Evolutionary conservation across 2,797 vertebrate genomes (phyloP).

Genomic region (Myotis planiceps): DNA sequence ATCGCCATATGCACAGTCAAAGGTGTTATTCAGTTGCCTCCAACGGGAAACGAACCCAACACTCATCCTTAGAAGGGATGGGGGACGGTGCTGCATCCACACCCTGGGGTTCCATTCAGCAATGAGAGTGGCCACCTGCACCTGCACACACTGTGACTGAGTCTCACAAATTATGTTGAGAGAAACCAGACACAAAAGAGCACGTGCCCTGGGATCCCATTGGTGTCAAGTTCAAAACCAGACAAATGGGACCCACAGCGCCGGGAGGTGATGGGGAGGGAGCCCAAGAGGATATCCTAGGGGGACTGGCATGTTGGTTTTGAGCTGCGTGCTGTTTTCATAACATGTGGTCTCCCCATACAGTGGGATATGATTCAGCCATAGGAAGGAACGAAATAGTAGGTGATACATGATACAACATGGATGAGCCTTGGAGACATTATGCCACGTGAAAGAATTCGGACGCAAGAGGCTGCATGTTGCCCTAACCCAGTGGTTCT

Average conservation of each 20-base stretch:
- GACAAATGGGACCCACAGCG: background rate
- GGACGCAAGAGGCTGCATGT: background rate
- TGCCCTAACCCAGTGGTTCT: too few relatives aligned
- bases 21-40: background rate
- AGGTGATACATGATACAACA: background rate
- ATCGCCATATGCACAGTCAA: background rate
- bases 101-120: background rate
- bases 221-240: background rate
- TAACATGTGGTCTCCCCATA: background rate
- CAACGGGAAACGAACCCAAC: background rate
- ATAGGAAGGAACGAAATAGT: background rate
- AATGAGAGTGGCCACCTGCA: background rate
- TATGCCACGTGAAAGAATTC: background rate
- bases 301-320: background rate
- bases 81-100: background rate
- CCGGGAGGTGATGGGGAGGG: background rate
- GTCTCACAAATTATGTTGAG: background rate
- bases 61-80: too few relatives aligned
- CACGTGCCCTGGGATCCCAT: background rate
- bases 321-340: background rate
- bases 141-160: background rate
- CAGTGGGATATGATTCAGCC: background rate
- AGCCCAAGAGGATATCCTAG: background rate
- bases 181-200: background rate
- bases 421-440: background rate